Evolutionary conservation across 2,888 invertebrate species (phyloP).

Genomic region (Drosophila nr. fundita): DNA sequence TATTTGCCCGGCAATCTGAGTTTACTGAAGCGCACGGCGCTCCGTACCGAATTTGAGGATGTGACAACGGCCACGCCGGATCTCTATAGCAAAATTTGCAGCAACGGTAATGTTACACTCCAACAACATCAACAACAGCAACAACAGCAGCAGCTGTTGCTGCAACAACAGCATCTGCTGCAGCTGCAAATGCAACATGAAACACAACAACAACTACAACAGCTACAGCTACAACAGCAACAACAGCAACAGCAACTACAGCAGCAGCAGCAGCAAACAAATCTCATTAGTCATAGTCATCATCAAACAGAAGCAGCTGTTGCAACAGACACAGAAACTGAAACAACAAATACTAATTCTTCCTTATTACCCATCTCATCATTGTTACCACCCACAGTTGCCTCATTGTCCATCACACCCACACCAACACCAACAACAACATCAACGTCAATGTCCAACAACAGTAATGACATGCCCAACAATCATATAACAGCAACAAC

Average conservation of each 20-base stretch:
- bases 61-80: constrained; percentile 85
- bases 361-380: constrained; percentile 74
- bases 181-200: constrained; percentile 54
- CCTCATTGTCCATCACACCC: constrained; percentile 71
- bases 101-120: constrained; percentile 85
- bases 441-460: constrained; percentile 42
- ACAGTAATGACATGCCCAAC: constrained; percentile 22
- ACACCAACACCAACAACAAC: constrained; percentile 53
- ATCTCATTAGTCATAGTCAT: constrained; percentile 59
- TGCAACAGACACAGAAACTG: constrained; percentile 24
- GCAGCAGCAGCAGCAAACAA: constrained; percentile 43
- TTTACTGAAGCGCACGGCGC: constrained; percentile 85
- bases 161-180: constrained; percentile 56
- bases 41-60: constrained; percentile 85
- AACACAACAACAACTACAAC: constrained; percentile 57
- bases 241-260: constrained; percentile 38
- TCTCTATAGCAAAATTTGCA: constrained; percentile 86
- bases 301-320: constrained; percentile 39
- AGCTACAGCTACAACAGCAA: constrained; percentile 41
- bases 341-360: constrained; percentile 70
- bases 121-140: constrained; percentile 53
- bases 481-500: constrained; percentile 33
- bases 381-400: constrained; percentile 76
- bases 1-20: constrained; percentile 85
- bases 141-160: constrained; percentile 46